Conservation (phyloP, 2,888 invertebrate genomes). For the Exephanes ischioxanthus region DNA sequence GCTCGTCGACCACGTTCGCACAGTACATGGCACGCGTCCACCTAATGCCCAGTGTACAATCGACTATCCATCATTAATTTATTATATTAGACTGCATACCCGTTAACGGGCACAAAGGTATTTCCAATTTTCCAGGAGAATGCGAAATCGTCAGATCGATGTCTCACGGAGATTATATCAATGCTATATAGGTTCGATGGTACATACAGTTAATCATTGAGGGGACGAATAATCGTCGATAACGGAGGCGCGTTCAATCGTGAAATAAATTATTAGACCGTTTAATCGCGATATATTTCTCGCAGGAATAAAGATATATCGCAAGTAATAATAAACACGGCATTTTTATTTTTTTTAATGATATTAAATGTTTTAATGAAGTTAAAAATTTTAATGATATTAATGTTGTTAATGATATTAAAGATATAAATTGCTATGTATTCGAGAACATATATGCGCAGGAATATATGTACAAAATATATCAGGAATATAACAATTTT, state of each 20-base stretch:
- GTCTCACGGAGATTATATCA: constrained; percentile 61
- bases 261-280: not conserved
- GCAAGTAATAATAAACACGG: not conserved
- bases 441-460: no score
- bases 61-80: constrained; percentile 52
- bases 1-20: constrained; percentile 38
- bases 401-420: not conserved
- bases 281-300: not conserved
- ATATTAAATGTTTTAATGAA: no score
- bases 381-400: no score
- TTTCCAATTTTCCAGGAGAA: constrained; percentile 36
- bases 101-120: constrained; percentile 19
- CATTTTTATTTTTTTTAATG: not conserved
- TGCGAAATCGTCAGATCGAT: constrained; percentile 29
- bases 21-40: constrained; percentile 45
- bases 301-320: not conserved
- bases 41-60: constrained; percentile 29
- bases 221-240: constrained; percentile 17
- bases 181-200: not conserved
- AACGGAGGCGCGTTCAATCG: not conserved
- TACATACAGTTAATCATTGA: constrained; percentile 26
- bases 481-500: no score
- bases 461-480: no score
- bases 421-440: not conserved
- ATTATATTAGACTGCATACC: constrained; percentile 32